A percentile compares a stretch with the other conserved stretches of the same genome.
Conservation (phyloP, 2,113 vertebrate genomes). For the Channa argus region DNA sequence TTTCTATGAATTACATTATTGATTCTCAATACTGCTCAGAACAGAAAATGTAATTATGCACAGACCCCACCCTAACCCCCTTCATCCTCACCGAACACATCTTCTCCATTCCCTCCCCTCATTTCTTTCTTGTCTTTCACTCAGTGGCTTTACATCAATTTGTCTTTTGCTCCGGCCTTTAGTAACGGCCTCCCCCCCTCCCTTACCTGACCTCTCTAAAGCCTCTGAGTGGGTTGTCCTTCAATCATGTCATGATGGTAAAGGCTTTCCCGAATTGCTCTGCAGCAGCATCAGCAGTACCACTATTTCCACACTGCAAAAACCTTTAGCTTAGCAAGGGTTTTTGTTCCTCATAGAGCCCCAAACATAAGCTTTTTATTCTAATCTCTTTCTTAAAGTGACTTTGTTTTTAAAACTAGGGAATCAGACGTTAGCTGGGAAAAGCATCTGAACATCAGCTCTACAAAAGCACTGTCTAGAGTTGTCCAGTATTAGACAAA, state of each 20-base stretch:
- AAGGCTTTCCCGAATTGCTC: slow-evolving; percentile 15
- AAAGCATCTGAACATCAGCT: too few species aligned
- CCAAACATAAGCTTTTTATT: too few species aligned
- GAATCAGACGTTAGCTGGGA: too few species aligned
- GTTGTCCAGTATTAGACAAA: too few species aligned
- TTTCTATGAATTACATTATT: slow-evolving; percentile 90
- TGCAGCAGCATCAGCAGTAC: slow-evolving; percentile 2
- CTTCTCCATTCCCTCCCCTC: slow-evolving; percentile 32
- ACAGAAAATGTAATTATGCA: slow-evolving; percentile 94
- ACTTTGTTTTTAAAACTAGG: too few species aligned
- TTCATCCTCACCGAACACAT: slow-evolving; percentile 44
- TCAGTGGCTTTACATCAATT: slow-evolving; percentile 44
- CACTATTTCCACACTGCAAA: background rate
- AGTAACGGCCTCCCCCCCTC: slow-evolving; percentile 2
- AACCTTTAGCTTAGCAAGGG: too few species aligned
- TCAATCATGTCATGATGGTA: slow-evolving; percentile 24
- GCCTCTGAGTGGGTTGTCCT: slow-evolving; percentile 39
- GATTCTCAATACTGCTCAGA: slow-evolving; percentile 89
- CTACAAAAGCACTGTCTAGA: too few species aligned
- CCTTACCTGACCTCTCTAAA: slow-evolving; percentile 39
- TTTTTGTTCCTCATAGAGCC: too few species aligned
- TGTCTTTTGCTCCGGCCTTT: slow-evolving; percentile 36
- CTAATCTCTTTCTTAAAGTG: too few species aligned
- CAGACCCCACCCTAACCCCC: slow-evolving; percentile 63
- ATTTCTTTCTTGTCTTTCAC: slow-evolving; percentile 44